Evolutionary conservation across 2,888 invertebrate species (phyloP).

Genomic region (Ophioninae sp.): DNA sequence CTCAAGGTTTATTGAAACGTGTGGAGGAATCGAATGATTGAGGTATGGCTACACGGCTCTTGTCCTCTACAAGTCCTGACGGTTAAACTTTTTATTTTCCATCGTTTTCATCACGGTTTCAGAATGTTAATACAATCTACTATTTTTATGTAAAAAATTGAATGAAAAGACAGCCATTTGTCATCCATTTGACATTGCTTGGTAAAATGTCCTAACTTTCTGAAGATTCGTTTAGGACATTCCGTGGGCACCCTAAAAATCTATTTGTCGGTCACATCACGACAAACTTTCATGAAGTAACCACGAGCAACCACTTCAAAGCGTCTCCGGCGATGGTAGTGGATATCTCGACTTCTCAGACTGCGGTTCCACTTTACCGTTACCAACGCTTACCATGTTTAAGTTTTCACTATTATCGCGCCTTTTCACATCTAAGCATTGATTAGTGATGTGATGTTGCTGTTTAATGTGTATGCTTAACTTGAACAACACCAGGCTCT

Average conservation of each 20-base stretch:
- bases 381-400: constrained; percentile 16
- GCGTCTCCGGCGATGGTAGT: constrained; percentile 21
- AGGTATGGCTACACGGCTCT: too few relatives aligned
- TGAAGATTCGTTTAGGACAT: too few relatives aligned
- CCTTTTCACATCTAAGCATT: constrained; percentile 13
- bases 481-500: not conserved
- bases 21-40: too few relatives aligned
- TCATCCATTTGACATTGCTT: too few relatives aligned
- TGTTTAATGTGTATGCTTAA: constrained; percentile 34
- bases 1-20: too few relatives aligned
- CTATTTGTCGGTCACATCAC: constrained; percentile 52
- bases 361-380: constrained; percentile 31
- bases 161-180: too few relatives aligned
- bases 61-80: too few relatives aligned
- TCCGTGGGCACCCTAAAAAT: constrained; percentile 27
- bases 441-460: constrained; percentile 30
- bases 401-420: constrained; percentile 22
- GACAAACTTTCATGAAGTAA: constrained; percentile 54
- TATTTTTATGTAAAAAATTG: too few relatives aligned
- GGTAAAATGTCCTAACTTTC: too few relatives aligned
- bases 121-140: too few relatives aligned
- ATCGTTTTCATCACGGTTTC: too few relatives aligned
- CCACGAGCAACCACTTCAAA: constrained; percentile 38
- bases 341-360: constrained; percentile 43
- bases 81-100: too few relatives aligned